Conservation (phyloP, 1,140 invertebrate genomes). For the Leucophenga varia region DNA sequence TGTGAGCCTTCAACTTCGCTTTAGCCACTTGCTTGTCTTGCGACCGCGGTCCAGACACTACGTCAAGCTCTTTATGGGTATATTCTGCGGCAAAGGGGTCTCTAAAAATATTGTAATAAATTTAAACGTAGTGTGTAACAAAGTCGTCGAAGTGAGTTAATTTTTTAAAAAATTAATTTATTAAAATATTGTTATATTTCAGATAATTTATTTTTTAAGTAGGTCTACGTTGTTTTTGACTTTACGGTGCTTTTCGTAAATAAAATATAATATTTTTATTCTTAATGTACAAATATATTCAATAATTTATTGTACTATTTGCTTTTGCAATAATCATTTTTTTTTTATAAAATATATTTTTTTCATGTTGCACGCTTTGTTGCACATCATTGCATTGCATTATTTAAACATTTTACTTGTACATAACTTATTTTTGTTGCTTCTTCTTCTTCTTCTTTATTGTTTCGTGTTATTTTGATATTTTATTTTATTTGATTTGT, state of each 20-base stretch:
- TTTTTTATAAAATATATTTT: slow-evolving; percentile 13
- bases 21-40: too few relatives aligned
- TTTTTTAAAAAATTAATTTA: slow-evolving; percentile 28
- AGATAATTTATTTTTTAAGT: neutral
- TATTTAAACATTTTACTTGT: slow-evolving; percentile 18
- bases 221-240: slow-evolving; percentile 34
- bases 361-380: slow-evolving; percentile 38
- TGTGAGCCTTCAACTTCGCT: too few relatives aligned
- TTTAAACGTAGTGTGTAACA: slow-evolving; percentile 7
- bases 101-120: slow-evolving; percentile 5
- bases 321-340: too few relatives aligned
- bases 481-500: too few relatives aligned
- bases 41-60: too few relatives aligned
- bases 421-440: too few relatives aligned
- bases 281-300: slow-evolving; percentile 6
- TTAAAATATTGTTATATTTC: slow-evolving; percentile 11
- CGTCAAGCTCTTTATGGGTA: too few relatives aligned
- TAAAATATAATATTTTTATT: neutral
- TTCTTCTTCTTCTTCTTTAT: too few relatives aligned
- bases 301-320: too few relatives aligned
- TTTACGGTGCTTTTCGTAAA: too few relatives aligned
- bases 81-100: too few relatives aligned
- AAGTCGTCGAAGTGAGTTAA: slow-evolving; percentile 11
- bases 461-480: too few relatives aligned
- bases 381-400: slow-evolving; percentile 42